Conservation (phyloP, 2,888 invertebrate genomes). For the Scaptomyza flava region DNA sequence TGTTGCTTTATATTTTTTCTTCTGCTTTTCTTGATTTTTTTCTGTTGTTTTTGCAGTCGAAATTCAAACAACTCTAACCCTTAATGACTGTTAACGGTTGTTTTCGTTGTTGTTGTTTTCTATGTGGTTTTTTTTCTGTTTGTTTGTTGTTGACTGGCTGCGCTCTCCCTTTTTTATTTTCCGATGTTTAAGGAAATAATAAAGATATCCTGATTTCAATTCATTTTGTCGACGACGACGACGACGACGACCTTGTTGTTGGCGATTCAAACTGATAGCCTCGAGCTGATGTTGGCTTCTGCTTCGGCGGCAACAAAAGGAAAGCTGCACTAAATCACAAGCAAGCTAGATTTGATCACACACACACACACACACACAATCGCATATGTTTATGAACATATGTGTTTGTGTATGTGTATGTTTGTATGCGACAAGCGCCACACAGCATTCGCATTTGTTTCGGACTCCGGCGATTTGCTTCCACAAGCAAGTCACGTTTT, state of each 20-base stretch:
- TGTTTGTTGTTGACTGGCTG: neutral
- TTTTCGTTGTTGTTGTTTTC: neutral
- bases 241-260: conserved; percentile 67
- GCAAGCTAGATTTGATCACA: conserved; percentile 51
- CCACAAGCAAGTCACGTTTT: conserved; percentile 78
- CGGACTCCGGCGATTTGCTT: conserved; percentile 31
- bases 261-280: conserved; percentile 49
- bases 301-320: conserved; percentile 38
- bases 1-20: conserved; percentile 11
- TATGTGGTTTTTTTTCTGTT: conserved; percentile 9
- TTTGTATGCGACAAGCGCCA: conserved; percentile 22
- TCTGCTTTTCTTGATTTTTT: conserved; percentile 13
- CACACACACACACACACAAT: conserved; percentile 15
- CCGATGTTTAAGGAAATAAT: conserved; percentile 45
- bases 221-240: conserved; percentile 52
- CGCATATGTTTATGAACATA: neutral
- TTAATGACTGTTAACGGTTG: conserved; percentile 47
- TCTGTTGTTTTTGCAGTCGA: conserved; percentile 26
- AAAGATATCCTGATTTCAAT: conserved; percentile 73
- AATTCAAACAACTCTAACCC: conserved; percentile 58
- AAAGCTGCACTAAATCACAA: conserved; percentile 67
- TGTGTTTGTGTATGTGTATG: neutral
- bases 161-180: conserved; percentile 15
- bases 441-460: conserved; percentile 21
- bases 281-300: conserved; percentile 17